Conservation (phyloP, 2,113 vertebrate genomes). For the Apteryx mantelli region DNA sequence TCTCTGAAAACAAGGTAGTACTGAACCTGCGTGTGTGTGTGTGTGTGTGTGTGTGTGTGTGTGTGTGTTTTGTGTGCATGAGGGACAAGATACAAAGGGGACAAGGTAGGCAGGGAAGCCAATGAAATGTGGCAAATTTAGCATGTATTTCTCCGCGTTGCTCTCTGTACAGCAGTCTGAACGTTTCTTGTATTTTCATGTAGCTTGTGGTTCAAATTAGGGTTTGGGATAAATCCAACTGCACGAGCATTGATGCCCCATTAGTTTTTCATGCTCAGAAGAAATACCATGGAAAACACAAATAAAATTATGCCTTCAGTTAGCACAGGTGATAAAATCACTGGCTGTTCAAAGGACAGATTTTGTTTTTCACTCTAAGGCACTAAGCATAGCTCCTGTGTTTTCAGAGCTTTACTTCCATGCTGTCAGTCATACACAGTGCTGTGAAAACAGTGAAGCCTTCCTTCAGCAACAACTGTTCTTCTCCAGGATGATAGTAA, state of each 20-base stretch:
- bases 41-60: not conserved
- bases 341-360: slow-evolving; percentile 1
- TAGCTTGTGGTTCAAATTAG: not conserved
- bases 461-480: slow-evolving; percentile 22
- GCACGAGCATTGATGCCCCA: not conserved
- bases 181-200: not conserved
- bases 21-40: not conserved
- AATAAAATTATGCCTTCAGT: slow-evolving; percentile 10
- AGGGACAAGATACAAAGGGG: not conserved
- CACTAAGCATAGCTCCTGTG: not conserved
- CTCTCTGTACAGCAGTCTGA: not conserved
- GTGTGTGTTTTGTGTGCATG: not conserved
- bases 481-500: not conserved
- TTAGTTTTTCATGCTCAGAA: not conserved
- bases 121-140: slow-evolving; percentile 24
- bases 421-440: slow-evolving; percentile 30
- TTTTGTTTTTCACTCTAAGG: not conserved
- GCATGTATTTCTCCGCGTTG: not conserved
- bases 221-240: not conserved
- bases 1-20: slow-evolving; percentile 17
- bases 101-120: not conserved
- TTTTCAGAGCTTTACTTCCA: slow-evolving; percentile 49
- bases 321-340: slow-evolving; percentile 54
- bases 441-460: slow-evolving; percentile 32
- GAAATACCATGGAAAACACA: slow-evolving; percentile 1